A percentile compares a stretch with the other conserved stretches of the same genome.
These are phyloP conservation scores for Clarias magur DNA, from an alignment of 2,113 vertebrate species.

Conservation along the genomic window DNA sequence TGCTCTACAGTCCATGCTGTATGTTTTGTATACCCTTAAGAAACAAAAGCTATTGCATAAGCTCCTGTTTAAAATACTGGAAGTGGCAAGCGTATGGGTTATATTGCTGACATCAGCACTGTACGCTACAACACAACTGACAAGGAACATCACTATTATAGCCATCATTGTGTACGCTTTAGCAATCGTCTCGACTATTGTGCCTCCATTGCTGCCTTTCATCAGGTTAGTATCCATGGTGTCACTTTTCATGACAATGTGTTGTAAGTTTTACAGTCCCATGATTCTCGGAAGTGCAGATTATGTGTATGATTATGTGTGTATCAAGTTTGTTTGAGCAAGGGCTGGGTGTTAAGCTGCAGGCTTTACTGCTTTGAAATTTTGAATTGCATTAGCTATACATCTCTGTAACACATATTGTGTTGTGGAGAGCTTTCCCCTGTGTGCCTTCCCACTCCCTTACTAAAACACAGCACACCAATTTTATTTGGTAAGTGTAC, in stretches of 20 bases:
- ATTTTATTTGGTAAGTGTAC: neutral
- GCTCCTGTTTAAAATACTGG: neutral
- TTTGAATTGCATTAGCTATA: neutral
- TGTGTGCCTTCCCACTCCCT: neutral
- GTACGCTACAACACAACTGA: slow-evolving; percentile 1
- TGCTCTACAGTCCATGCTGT: neutral
- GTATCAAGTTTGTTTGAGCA: slow-evolving; percentile 4
- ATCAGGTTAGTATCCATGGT: neutral
- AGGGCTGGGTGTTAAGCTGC: neutral
- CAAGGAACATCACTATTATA: slow-evolving; percentile 1
- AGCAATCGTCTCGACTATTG: neutral
- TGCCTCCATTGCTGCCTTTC: neutral
- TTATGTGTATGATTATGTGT: neutral
- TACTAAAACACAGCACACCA: neutral
- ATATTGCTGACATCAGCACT: slow-evolving; percentile 13
- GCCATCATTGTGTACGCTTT: neutral
- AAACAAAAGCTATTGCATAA: neutral
- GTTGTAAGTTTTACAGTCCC: neutral
- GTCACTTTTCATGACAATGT: neutral
- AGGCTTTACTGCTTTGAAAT: neutral
- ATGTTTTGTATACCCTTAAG: neutral
- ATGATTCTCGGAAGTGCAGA: neutral
- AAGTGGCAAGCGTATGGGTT: neutral
- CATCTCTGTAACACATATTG: neutral
- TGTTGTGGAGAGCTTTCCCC: neutral